Percentiles rank a stretch among this genome's conserved stretches.
Evolutionary conservation across 2,888 invertebrate genomes (phyloP).

Genomic region (Thymelicus sylvestris): DNA sequence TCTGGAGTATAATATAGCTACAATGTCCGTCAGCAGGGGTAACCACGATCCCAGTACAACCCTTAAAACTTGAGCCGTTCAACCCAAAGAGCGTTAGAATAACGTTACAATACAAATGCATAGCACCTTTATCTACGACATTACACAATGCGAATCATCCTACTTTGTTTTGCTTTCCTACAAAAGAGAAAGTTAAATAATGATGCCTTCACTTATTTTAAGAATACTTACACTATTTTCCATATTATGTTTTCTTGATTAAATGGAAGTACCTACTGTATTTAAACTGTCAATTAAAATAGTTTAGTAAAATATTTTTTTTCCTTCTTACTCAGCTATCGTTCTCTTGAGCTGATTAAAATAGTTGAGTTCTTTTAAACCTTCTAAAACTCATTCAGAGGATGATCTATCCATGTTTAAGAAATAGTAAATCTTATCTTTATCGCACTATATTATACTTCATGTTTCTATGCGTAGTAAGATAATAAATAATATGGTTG

Average conservation of each 20-base stretch:
- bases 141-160: not conserved
- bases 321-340: too few relatives aligned
- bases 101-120: conserved; percentile 59
- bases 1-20: conserved; percentile 3
- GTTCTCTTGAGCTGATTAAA: too few relatives aligned
- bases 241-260: too few relatives aligned
- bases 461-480: conserved; percentile 56
- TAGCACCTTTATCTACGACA: conserved; percentile 62
- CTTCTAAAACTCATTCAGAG: conserved; percentile 46
- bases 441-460: conserved; percentile 51
- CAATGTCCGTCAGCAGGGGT: conserved; percentile 5
- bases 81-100: conserved; percentile 52
- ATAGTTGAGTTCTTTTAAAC: too few relatives aligned
- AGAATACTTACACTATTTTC: not conserved
- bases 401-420: conserved; percentile 13
- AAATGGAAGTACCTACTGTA: too few relatives aligned
- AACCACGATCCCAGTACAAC: conserved; percentile 8
- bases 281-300: too few relatives aligned
- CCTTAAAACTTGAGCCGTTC: conserved; percentile 40
- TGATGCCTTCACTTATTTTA: conserved; percentile 4
- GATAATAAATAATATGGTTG: conserved; percentile 68
- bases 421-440: conserved; percentile 61
- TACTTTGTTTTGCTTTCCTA: not conserved
- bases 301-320: too few relatives aligned
- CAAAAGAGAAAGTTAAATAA: too few relatives aligned